Conservation (phyloP, 2,113 vertebrate species). For the Jacana jacana region DNA sequence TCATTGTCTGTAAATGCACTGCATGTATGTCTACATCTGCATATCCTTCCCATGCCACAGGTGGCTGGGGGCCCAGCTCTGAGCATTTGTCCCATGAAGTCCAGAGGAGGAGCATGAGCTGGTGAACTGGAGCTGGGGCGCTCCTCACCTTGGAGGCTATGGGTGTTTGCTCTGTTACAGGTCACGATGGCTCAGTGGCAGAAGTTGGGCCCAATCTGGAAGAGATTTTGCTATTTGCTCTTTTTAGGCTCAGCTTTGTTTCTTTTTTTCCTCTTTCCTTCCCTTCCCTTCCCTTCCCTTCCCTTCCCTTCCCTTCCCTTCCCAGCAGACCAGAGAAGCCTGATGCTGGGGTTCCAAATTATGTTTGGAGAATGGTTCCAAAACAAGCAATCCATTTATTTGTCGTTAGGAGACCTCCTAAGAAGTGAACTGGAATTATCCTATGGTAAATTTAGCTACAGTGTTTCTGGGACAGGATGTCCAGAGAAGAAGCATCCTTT, state of each 20-base stretch:
- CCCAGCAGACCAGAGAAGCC: not conserved
- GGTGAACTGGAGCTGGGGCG: accelerated
- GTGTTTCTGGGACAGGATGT: not conserved
- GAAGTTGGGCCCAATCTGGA: not conserved
- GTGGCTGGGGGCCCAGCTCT: no score
- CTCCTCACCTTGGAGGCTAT: accelerated
- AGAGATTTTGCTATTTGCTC: not conserved
- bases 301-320: no score
- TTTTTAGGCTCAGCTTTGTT: not conserved
- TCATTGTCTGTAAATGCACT: not conserved
- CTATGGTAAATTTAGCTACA: not conserved
- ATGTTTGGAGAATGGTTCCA: not conserved
- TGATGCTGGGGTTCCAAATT: not conserved
- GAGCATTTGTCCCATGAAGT: not conserved
- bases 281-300: no score
- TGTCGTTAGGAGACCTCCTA: not conserved
- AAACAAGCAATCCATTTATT: not conserved
- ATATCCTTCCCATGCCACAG: not conserved
- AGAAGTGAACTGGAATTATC: not conserved
- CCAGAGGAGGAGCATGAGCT: accelerated
- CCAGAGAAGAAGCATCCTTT: not conserved
- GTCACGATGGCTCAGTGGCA: not conserved
- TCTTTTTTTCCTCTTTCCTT: not conserved
- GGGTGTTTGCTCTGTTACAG: not conserved
- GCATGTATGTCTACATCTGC: not conserved